A percentile compares a stretch with the other conserved stretches of the same genome.
These are phyloP conservation scores for Drosophila kepulauana DNA, from an alignment of 1,140 invertebrate genomes.

Conservation along the genomic window DNA sequence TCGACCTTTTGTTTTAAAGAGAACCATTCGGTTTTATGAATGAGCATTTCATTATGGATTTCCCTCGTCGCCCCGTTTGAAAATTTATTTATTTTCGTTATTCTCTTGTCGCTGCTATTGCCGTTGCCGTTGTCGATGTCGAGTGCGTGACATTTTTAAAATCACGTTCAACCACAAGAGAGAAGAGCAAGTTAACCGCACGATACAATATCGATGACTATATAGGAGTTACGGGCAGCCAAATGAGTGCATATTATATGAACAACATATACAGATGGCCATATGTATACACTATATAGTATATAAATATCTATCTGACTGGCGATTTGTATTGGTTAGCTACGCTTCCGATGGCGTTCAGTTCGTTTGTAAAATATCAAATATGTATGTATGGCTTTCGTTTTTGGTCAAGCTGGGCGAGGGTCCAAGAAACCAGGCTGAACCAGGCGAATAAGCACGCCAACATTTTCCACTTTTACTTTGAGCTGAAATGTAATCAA, in stretches of 20 bases:
- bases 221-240: conserved; percentile 42
- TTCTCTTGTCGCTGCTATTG: neutral
- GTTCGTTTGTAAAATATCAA: conserved; percentile 17
- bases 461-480: conserved; percentile 70
- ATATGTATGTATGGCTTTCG: conserved; percentile 30
- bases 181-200: conserved; percentile 48
- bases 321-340: conserved; percentile 41
- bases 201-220: conserved; percentile 56
- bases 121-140: conserved; percentile 18
- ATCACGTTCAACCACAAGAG: conserved; percentile 73
- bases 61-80: conserved; percentile 2
- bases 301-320: conserved; percentile 46
- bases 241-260: too few species aligned
- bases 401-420: conserved; percentile 43
- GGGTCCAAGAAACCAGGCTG: neutral
- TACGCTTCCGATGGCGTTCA: conserved; percentile 4
- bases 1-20: neutral
- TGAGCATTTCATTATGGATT: conserved; percentile 45
- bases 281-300: conserved; percentile 15
- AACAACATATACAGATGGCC: conserved; percentile 1
- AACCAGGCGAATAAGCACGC: conserved; percentile 20
- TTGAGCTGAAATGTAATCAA: conserved; percentile 62
- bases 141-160: conserved; percentile 77
- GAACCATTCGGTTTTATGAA: conserved; percentile 53
- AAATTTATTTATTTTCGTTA: conserved; percentile 48